Conservation (phyloP, 2,888 invertebrate genomes). For the Parasteatoda lunata region DNA sequence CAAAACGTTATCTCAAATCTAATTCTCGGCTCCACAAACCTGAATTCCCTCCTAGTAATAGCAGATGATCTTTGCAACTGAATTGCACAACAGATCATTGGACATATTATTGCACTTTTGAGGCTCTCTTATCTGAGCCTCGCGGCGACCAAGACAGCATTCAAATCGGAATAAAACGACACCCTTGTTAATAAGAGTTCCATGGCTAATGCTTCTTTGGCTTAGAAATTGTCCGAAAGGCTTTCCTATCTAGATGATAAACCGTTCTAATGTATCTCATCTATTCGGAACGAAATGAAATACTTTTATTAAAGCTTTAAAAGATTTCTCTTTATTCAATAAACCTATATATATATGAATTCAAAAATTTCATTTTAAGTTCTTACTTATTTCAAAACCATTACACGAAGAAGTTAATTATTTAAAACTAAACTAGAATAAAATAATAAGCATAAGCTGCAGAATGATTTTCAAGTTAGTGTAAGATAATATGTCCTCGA, state of each 20-base stretch:
- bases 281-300: no score
- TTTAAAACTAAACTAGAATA: no score
- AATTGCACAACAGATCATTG: slow-evolving; percentile 9
- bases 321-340: slow-evolving; percentile 1
- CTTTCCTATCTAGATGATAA: not conserved
- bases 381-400: no score
- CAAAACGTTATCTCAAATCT: not conserved
- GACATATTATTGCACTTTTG: slow-evolving; percentile 29
- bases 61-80: not conserved
- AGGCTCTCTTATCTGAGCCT: slow-evolving; percentile 17
- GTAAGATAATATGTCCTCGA: no score
- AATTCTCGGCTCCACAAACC: not conserved
- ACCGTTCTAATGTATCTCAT: not conserved
- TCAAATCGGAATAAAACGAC: not conserved
- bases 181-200: not conserved
- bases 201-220: not conserved
- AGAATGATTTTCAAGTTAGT: no score
- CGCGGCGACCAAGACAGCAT: not conserved
- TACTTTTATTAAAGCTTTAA: not conserved
- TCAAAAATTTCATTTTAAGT: not conserved
- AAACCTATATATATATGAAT: not conserved
- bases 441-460: no score
- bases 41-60: not conserved
- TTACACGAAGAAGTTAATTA: no score
- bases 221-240: not conserved